A percentile compares a stretch with the other conserved stretches of the same genome.
phyloP scores from a whole-genome alignment of 2,888 invertebrate species.

The Diaperis boleti region DNA sequence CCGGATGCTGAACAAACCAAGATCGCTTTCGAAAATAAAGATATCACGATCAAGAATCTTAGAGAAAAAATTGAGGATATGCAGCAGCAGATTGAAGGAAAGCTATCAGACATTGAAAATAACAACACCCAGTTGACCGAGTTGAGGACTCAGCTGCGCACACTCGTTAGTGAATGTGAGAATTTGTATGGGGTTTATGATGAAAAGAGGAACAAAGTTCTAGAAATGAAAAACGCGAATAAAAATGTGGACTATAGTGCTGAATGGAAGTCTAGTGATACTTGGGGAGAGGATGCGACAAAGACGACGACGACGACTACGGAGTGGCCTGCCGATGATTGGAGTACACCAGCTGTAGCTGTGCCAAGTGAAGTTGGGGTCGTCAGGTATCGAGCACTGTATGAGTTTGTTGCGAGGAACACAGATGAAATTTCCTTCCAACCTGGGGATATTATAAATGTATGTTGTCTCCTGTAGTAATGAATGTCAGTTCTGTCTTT shows the following conservation, averaged over 20 bases:
- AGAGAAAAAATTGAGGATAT: conserved; percentile 80
- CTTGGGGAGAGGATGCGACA: conserved; percentile 62
- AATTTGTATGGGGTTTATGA: conserved; percentile 77
- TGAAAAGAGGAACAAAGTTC: conserved; percentile 70
- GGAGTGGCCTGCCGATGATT: conserved; percentile 69
- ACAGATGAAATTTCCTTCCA: conserved; percentile 93
- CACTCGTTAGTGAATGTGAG: conserved; percentile 78
- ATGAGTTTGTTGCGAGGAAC: conserved; percentile 93
- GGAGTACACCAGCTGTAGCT: conserved; percentile 56
- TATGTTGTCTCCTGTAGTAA: conserved; percentile 64
- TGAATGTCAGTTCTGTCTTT: too few species aligned
- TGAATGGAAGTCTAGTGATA: conserved; percentile 71
- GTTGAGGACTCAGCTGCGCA: conserved; percentile 75
- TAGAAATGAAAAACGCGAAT: conserved; percentile 65
- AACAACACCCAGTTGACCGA: conserved; percentile 84
- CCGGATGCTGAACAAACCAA: conserved; percentile 70
- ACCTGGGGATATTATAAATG: conserved; percentile 92
- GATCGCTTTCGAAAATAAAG: conserved; percentile 77
- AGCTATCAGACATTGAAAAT: conserved; percentile 84
- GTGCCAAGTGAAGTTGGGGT: conserved; percentile 59
- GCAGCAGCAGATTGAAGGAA: conserved; percentile 81
- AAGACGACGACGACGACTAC: conserved; percentile 43
- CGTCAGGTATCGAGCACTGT: conserved; percentile 88
- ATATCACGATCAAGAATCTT: conserved; percentile 72
- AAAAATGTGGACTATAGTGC: conserved; percentile 64